Evolutionary conservation across 2,113 vertebrate genomes (phyloP).

Genomic region (Tachycineta bicolor): DNA sequence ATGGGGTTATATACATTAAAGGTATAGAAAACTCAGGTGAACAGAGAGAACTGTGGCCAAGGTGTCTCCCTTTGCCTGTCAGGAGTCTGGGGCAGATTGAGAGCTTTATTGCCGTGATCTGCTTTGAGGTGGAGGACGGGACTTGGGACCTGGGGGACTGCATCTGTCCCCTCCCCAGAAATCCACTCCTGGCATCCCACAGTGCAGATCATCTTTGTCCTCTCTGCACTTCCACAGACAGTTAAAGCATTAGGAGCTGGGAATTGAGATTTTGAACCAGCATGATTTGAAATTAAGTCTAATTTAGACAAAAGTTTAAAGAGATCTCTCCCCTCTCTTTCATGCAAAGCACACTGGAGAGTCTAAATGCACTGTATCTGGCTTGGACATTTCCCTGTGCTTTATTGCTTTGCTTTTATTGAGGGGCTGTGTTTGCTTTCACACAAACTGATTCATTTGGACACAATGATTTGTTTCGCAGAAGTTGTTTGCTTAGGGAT

Average conservation of each 20-base stretch:
- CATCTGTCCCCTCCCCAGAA: not conserved
- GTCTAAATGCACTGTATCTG: slow-evolving; percentile 1
- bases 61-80: not conserved
- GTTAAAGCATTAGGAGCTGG: not conserved
- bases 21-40: not conserved
- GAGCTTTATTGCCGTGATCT: not conserved
- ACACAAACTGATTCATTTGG: slow-evolving; percentile 27
- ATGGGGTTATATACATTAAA: not conserved
- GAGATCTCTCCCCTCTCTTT: not conserved
- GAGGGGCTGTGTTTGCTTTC: not conserved
- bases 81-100: not conserved
- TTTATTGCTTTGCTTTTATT: slow-evolving; percentile 51
- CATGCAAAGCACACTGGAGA: not conserved
- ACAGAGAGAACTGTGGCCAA: rapidly evolving
- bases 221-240: not conserved
- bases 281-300: not conserved
- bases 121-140: not conserved
- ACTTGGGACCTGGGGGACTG: not conserved
- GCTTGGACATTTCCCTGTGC: slow-evolving; percentile 10
- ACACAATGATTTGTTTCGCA: not conserved
- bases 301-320: slow-evolving; percentile 13
- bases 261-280: not conserved
- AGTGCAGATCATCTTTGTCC: rapidly evolving
- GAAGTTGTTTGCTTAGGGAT: slow-evolving; percentile 2
- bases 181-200: not conserved